Evolutionary conservation across 2,888 invertebrate species (phyloP).

Genomic region (Cetonia aurata): DNA sequence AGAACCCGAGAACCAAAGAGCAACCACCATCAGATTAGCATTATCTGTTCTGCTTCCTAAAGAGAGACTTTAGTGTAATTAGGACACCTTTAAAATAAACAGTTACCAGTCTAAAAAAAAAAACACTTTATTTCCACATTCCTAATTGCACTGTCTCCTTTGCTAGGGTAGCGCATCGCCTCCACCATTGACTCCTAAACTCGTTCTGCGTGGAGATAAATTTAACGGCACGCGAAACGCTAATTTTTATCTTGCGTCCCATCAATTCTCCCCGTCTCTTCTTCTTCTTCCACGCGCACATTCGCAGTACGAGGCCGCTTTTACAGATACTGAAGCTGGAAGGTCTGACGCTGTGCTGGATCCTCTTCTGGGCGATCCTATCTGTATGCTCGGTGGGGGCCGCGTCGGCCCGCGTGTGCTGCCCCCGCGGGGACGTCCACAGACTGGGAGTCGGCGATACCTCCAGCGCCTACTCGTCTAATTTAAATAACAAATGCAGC

Average conservation of each 20-base stretch:
- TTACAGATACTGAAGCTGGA: conserved; percentile 59
- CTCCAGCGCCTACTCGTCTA: conserved; percentile 51
- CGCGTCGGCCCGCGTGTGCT: conserved; percentile 55
- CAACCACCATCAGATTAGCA: no score
- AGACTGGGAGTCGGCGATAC: conserved; percentile 56
- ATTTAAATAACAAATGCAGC: conserved; percentile 50
- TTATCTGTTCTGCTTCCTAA: no score
- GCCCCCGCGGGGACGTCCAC: conserved; percentile 53
- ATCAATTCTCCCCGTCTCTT: neutral
- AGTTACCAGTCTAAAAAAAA: no score
- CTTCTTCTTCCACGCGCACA: no score
- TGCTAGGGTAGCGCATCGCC: neutral
- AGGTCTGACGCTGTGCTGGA: conserved; percentile 57
- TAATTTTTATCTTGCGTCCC: neutral
- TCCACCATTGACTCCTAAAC: neutral
- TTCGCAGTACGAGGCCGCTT: neutral
- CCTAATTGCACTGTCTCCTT: neutral
- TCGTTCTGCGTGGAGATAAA: conserved; percentile 4
- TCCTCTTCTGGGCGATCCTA: conserved; percentile 58
- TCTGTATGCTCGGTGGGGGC: conserved; percentile 56
- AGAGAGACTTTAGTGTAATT: no score
- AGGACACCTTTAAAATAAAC: no score
- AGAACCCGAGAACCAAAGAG: no score
- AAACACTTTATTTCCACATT: no score
- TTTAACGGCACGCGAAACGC: neutral